These are phyloP conservation scores for Dasysyrphus albostriatus DNA, from an alignment of 2,888 invertebrate genomes.

Conservation along the genomic window DNA sequence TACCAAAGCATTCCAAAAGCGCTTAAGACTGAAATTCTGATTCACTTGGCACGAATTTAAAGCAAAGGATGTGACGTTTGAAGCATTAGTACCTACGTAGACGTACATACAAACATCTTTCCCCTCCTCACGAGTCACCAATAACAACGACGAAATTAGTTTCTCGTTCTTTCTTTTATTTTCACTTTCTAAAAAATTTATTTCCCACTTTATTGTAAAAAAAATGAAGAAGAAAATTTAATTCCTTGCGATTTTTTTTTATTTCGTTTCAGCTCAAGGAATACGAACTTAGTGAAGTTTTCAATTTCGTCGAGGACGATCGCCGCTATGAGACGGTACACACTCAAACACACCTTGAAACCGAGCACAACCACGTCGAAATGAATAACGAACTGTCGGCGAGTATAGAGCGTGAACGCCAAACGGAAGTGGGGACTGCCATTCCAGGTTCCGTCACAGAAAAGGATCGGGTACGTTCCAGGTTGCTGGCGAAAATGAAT, in stretches of 20 bases:
- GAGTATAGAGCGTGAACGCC: conserved; percentile 92
- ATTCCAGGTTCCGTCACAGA: conserved; percentile 84
- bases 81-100: not conserved
- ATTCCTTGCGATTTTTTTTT: conserved; percentile 32
- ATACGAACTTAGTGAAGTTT: conserved; percentile 94
- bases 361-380: conserved; percentile 85
- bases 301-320: conserved; percentile 92
- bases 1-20: not conserved
- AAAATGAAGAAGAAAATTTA: not conserved
- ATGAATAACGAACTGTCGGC: conserved; percentile 91
- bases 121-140: not conserved
- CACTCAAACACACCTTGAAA: conserved; percentile 83
- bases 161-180: conserved; percentile 34
- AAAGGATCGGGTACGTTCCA: conserved; percentile 83
- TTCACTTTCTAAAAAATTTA: conserved; percentile 47
- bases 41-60: not conserved
- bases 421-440: conserved; percentile 85
- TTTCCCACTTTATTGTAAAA: conserved; percentile 68
- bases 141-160: conserved; percentile 46
- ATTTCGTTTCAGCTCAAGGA: conserved; percentile 89
- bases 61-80: not conserved
- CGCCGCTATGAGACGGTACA: conserved; percentile 89
- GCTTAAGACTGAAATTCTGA: conserved; percentile 9
- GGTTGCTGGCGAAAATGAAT: conserved; percentile 83
- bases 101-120: not conserved